Conservation (phyloP, 2,888 invertebrate species). For the Leucania comma region DNA sequence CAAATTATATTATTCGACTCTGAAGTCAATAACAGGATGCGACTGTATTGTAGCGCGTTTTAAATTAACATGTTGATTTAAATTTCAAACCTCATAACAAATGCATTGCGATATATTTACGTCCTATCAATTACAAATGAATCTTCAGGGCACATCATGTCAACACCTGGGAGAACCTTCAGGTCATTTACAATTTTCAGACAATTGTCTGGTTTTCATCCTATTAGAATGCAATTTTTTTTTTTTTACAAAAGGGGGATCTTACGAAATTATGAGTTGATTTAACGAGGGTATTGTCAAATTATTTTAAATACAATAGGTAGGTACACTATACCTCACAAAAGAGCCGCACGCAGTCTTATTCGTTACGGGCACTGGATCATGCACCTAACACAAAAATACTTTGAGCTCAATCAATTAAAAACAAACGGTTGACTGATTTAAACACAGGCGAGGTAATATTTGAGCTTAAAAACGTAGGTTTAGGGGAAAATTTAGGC, state of each 20-base stretch:
- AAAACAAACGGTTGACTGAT: slow-evolving; percentile 31
- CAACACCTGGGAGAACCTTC: slow-evolving; percentile 32
- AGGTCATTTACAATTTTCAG: slow-evolving; percentile 16
- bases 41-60: slow-evolving; percentile 65
- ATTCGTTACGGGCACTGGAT: slow-evolving; percentile 68
- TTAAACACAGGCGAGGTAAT: slow-evolving; percentile 32
- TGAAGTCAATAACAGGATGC: slow-evolving; percentile 64
- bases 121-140: slow-evolving; percentile 43
- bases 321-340: slow-evolving; percentile 68
- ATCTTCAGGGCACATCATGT: slow-evolving; percentile 33
- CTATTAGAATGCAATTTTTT: slow-evolving; percentile 28
- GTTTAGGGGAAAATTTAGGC: slow-evolving; percentile 30
- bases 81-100: slow-evolving; percentile 48
- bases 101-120: slow-evolving; percentile 43
- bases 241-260: slow-evolving; percentile 38
- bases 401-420: slow-evolving; percentile 61
- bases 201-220: slow-evolving; percentile 15
- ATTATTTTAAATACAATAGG: slow-evolving; percentile 59
- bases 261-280: slow-evolving; percentile 46
- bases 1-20: slow-evolving; percentile 61
- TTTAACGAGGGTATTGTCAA: slow-evolving; percentile 61
- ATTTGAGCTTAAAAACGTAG: slow-evolving; percentile 42
- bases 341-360: slow-evolving; percentile 76
- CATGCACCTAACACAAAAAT: slow-evolving; percentile 63
- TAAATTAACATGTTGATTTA: slow-evolving; percentile 45